Evolutionary conservation across 2,113 vertebrate species (phyloP), one percentile per base, ranked within the genome.

Genomic region (Phylloscopus trochiloides): DNA sequence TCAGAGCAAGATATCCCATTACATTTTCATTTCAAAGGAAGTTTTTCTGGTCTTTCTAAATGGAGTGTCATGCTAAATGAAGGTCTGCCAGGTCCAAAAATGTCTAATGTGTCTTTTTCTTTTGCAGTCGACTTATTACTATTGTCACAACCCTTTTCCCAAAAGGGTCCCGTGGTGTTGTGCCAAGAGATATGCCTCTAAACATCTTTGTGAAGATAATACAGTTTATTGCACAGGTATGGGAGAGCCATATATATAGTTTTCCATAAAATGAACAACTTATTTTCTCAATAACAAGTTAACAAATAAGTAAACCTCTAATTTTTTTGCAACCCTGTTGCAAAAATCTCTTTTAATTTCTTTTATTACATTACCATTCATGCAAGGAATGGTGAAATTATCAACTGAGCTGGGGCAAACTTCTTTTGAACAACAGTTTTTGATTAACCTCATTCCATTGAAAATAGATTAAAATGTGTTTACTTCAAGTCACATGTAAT

Each of bases 201-300:
- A 99, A 99, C 94, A 99, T 99, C 94, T 99, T 99, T 80, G 99
- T 99, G 97, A 99, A 99, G 97, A 99, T 99, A 86, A 99, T 99
- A 97, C 99, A 99, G 97, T 99, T 99, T 97, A 99, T 99, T 95
- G 99, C 99, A 90, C 99, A 99, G 99, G 99, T 99, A 97, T 81
- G 78, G 47, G 26, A 88, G 59, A 86, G 25, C 5, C 22, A 19
- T 48, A 50, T 36, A 16, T 62, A 1, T 48, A 4, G 58, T 28
- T 75, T 86, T 85, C 34, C 68, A 58, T 50, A 14, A 38, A 61
- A 48, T 38, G 16, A 73, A 20, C 38, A 74, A 28, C 28, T 65
- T 76, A 9, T 40, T 94, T 88, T 83, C 32, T 43, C 36, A 20
- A 4, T 68, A 48, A 24, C 8, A 81, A 85, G 63, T 62, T 31